These are phyloP conservation scores for Entomobrya proxima DNA, from an alignment of 2,888 invertebrate genomes.

Conservation along the genomic window DNA sequence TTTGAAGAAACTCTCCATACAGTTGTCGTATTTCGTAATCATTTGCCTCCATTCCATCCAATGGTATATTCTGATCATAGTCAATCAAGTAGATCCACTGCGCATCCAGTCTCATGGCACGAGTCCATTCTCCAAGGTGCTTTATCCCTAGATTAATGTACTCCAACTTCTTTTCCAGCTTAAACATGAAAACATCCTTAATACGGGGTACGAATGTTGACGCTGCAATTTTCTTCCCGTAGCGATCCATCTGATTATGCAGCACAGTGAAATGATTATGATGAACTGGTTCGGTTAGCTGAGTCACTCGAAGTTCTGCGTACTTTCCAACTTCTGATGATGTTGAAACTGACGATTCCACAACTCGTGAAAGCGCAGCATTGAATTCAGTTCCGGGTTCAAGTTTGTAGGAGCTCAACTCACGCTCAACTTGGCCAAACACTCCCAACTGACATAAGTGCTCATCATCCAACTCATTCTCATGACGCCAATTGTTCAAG, in stretches of 20 bases:
- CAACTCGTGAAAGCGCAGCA: not conserved
- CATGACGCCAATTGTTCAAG: not conserved
- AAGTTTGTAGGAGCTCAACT: not conserved
- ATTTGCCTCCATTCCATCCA: not conserved
- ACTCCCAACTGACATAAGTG: not conserved
- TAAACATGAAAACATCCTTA: conserved; percentile 12
- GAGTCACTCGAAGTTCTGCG: not conserved
- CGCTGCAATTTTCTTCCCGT: not conserved
- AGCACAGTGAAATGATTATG: not conserved
- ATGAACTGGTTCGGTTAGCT: not conserved
- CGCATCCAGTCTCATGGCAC: not conserved
- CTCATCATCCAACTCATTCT: not conserved
- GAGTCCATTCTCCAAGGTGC: not conserved
- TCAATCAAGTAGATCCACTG: not conserved
- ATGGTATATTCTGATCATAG: not conserved
- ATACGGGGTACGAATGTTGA: not conserved
- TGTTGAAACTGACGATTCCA: no score
- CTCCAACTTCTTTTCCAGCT: not conserved
- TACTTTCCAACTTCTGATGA: no score
- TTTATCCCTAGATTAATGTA: not conserved
- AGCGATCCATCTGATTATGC: not conserved
- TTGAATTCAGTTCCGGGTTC: not conserved
- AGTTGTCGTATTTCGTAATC: not conserved
- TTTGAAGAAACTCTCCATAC: not conserved
- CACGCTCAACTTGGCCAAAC: not conserved